Conservation (phyloP, 2,888 invertebrate species). For the Ectropis crepuscularia region DNA sequence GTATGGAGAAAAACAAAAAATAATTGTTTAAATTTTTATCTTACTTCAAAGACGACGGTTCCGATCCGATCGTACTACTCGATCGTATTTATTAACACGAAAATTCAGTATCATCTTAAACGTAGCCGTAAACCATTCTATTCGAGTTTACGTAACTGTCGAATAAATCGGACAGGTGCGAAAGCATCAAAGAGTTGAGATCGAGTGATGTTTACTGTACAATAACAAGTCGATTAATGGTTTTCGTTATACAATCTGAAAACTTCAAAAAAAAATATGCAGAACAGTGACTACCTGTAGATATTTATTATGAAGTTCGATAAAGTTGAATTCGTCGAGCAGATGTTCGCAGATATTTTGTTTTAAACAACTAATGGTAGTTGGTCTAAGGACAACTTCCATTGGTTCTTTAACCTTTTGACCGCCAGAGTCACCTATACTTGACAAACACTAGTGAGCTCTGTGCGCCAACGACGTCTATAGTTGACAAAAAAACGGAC, state of each 20-base stretch:
- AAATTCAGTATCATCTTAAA: slow-evolving; percentile 34
- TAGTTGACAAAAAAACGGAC: too few species aligned
- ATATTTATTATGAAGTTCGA: background rate
- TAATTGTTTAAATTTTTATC: background rate
- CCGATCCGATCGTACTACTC: background rate
- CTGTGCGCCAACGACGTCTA: too few species aligned
- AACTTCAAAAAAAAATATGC: slow-evolving; percentile 11
- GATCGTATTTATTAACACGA: slow-evolving; percentile 9
- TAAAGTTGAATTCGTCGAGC: too few species aligned
- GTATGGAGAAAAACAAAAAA: too few species aligned
- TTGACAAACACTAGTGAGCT: too few species aligned
- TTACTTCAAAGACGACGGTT: background rate
- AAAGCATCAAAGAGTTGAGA: slow-evolving; percentile 59
- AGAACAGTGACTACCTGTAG: background rate
- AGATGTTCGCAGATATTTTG: too few species aligned
- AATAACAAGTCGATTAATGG: slow-evolving; percentile 53
- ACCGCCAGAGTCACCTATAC: too few species aligned
- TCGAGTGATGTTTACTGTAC: slow-evolving; percentile 48
- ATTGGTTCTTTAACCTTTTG: too few species aligned
- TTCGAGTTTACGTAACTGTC: slow-evolving; percentile 37
- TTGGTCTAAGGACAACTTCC: too few species aligned
- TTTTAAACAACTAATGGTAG: too few species aligned
- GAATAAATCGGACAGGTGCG: slow-evolving; percentile 51
- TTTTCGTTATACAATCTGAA: slow-evolving; percentile 39
- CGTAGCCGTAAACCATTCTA: slow-evolving; percentile 27